Evolutionary conservation across 2,797 vertebrate species (phyloP).

Genomic region (Syngnathus acus): DNA sequence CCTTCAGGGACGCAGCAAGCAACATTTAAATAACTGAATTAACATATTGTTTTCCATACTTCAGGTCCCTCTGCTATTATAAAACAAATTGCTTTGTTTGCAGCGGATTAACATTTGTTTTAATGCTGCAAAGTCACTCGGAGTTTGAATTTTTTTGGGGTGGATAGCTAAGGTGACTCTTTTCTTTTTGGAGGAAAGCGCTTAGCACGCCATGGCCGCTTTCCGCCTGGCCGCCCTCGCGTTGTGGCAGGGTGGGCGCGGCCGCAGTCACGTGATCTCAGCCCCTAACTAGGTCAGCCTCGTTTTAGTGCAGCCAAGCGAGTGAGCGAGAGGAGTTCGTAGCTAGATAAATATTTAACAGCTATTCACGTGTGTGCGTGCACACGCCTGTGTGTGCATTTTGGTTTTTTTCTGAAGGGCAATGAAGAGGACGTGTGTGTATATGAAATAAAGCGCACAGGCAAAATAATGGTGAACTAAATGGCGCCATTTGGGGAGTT

Average conservation of each 20-base stretch:
- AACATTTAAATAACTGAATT: constrained; percentile 2
- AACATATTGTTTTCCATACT: background rate
- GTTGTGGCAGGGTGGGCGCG: constrained; percentile 35
- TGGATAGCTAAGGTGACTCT: background rate
- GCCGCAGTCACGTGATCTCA: constrained; percentile 14
- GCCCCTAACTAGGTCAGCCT: constrained; percentile 71
- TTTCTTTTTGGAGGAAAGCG: background rate
- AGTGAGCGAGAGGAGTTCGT: constrained; percentile 35
- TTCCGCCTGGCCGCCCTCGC: constrained; percentile 56
- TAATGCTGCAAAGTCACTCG: background rate
- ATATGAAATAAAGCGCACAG: constrained; percentile 7
- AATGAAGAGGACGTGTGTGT: background rate
- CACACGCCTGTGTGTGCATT: background rate
- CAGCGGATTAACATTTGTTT: background rate
- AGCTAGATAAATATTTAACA: constrained; percentile 69
- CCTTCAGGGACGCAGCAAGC: background rate
- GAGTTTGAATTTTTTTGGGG: background rate
- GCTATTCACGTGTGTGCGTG: constrained; percentile 1
- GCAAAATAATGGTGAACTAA: constrained; percentile 34
- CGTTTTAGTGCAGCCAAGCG: constrained; percentile 64
- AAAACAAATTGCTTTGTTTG: background rate
- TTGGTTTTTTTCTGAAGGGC: constrained; percentile 38
- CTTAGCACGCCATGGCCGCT: constrained; percentile 16
- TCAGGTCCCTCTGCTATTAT: background rate
- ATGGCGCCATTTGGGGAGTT: constrained; percentile 58